Base-by-base conservation (phyloP, 2,888 invertebrate species). In the Atethmia centrago region DNA sequence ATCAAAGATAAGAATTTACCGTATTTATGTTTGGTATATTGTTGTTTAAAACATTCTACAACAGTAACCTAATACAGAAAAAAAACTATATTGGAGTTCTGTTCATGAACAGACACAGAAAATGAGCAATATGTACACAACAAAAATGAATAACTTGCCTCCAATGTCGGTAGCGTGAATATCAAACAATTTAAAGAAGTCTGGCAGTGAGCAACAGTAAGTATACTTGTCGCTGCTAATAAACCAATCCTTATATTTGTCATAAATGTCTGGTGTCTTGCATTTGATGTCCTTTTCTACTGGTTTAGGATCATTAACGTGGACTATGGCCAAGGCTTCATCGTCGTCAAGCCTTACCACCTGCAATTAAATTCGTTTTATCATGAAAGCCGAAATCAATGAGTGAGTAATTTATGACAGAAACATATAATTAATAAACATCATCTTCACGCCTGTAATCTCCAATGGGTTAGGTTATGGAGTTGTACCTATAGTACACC, bases 291-390 rank as follows among this genome's bases (percentile, higher is more conserved):
- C 87, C 19, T 66, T 66, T 12, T 68, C 53, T 12, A 66, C 71
- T 36, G 88, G 87, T 2, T 68, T 5, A 4, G 69, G 70, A 53
- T 74, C 87, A 62, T 88, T 88, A 12, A 88, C 81, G n/a, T 88
- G 74, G 9, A 88, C 71, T 49, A 88, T 74, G 9, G 79, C 89
- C 31, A 85, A 19, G 0, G 56, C 19, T 0, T 82, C 51, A 3
- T 78, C 77, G 0, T 80, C 61, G n/a, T 64, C 65, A 10, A 80
- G 63, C 8, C 56, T 72, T 16, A 86, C 42, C 49, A 88, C 74
- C 84, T 88, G 71, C 36, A 75, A 65, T 31, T 4, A 36, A 58
- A 42, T 61, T 28, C 0, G 5, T 36, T 61, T 65, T 14, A 19
- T 31, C 9, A n/a, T 53, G 2, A 40, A 47, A 42, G 3, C 16